These are phyloP conservation scores for Gymnoscelis rufifasciata DNA, from an alignment of 2,888 invertebrate species.

Conservation along the genomic window DNA sequence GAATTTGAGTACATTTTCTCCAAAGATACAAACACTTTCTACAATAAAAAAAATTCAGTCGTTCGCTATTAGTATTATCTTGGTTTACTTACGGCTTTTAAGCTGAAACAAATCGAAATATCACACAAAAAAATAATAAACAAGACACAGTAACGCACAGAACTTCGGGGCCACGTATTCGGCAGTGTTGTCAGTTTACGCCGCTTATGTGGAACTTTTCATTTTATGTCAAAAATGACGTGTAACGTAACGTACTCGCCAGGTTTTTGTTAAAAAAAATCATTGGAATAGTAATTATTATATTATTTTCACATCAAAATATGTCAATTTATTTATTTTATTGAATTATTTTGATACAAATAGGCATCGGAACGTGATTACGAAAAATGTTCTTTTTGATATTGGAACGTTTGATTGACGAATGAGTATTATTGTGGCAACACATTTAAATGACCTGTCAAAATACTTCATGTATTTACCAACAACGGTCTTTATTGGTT, in stretches of 20 bases:
- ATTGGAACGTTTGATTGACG: slow-evolving; percentile 7
- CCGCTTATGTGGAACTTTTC: slow-evolving; percentile 78
- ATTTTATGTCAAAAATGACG: slow-evolving; percentile 35
- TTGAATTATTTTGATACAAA: too few relatives aligned
- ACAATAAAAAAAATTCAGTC: slow-evolving; percentile 22
- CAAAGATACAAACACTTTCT: slow-evolving; percentile 23
- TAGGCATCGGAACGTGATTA: too few relatives aligned
- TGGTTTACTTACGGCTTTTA: slow-evolving; percentile 60
- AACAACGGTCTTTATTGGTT: neutral
- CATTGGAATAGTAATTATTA: too few relatives aligned
- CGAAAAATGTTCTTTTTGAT: neutral
- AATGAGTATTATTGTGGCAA: slow-evolving; percentile 11
- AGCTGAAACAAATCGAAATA: slow-evolving; percentile 49
- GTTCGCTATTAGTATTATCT: slow-evolving; percentile 24
- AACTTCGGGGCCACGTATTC: slow-evolving; percentile 75
- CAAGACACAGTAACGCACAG: slow-evolving; percentile 61
- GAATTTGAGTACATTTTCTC: slow-evolving; percentile 32
- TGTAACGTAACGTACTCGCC: slow-evolving; percentile 41
- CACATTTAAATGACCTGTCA: slow-evolving; percentile 10
- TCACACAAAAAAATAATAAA: slow-evolving; percentile 70
- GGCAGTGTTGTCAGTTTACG: slow-evolving; percentile 65
- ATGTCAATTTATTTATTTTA: too few relatives aligned
- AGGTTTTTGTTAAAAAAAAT: too few relatives aligned
- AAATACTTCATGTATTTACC: neutral
- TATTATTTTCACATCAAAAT: too few relatives aligned